Evolutionary conservation across 2,888 invertebrate genomes (phyloP).

Genomic region (Acrobeloides nanus): DNA sequence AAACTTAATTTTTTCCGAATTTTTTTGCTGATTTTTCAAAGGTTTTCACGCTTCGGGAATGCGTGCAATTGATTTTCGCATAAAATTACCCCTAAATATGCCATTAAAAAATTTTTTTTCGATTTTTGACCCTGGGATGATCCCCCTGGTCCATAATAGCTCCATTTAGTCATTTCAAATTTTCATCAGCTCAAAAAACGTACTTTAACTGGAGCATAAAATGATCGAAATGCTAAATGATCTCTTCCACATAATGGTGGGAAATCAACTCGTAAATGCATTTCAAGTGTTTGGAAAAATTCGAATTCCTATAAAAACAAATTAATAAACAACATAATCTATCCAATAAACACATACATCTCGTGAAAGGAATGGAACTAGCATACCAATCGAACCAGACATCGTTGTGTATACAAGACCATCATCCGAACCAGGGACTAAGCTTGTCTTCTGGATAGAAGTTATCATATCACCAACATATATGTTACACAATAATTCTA

Average conservation of each 20-base stretch:
- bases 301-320: constrained; percentile 82
- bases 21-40: too few species aligned
- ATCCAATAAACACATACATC: constrained; percentile 56
- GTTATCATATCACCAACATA: constrained; percentile 92
- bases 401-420: constrained; percentile 90
- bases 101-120: too few species aligned
- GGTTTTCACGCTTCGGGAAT: too few species aligned
- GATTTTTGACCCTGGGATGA: too few species aligned
- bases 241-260: constrained; percentile 92
- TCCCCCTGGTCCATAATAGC: too few species aligned
- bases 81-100: too few species aligned
- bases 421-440: constrained; percentile 95
- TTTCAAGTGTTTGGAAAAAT: constrained; percentile 96
- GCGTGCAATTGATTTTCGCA: too few species aligned
- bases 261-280: constrained; percentile 97
- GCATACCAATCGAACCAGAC: constrained; percentile 81
- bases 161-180: constrained; percentile 4
- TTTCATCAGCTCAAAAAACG: constrained; percentile 26
- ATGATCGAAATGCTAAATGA: constrained; percentile 90
- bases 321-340: too few species aligned
- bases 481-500: constrained; percentile 79
- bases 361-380: constrained; percentile 85
- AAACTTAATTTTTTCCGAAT: too few species aligned
- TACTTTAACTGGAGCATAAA: constrained; percentile 92
- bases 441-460: constrained; percentile 78